Conservation (phyloP, 2,113 vertebrate genomes). For the Pagrus major region DNA sequence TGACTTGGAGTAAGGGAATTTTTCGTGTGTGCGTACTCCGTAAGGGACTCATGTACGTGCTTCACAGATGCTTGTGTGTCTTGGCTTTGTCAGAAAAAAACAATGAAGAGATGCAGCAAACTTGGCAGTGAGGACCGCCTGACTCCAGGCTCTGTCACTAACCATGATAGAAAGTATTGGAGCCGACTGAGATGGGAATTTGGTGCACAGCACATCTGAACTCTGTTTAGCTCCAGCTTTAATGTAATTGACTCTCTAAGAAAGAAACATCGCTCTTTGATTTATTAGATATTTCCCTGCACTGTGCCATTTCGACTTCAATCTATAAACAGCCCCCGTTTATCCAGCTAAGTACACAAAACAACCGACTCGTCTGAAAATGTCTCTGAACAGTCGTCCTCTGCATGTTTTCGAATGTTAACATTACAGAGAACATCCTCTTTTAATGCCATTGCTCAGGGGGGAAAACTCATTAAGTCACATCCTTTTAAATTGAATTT, state of each 20-base stretch:
- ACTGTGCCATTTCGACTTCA: conserved; percentile 15
- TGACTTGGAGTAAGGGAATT: conserved; percentile 15
- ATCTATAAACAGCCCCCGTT: conserved; percentile 20
- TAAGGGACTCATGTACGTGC: conserved; percentile 1
- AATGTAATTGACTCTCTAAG: conserved; percentile 33
- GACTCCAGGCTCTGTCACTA: conserved; percentile 37
- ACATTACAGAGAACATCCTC: not conserved
- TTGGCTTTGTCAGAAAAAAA: conserved; percentile 4
- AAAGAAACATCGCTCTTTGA: conserved; percentile 34
- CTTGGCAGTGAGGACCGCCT: conserved; percentile 23
- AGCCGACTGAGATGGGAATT: conserved; percentile 34
- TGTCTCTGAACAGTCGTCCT: not conserved
- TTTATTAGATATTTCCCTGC: conserved; percentile 17
- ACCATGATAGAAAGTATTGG: conserved; percentile 1
- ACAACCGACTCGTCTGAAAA: conserved; percentile 5
- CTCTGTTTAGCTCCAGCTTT: conserved; percentile 32
- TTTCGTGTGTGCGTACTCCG: not conserved
- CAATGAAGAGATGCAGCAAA: conserved; percentile 20
- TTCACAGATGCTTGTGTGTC: not conserved
- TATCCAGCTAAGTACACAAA: conserved; percentile 16
- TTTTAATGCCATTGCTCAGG: conserved; percentile 14
- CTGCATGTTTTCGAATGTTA: not conserved
- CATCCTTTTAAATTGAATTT: conserved; percentile 24
- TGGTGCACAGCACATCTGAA: conserved; percentile 28
- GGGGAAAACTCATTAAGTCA: conserved; percentile 20